Base-by-base conservation (phyloP, 2,113 vertebrate genomes). In the Megaptera novaeangliae region DNA sequence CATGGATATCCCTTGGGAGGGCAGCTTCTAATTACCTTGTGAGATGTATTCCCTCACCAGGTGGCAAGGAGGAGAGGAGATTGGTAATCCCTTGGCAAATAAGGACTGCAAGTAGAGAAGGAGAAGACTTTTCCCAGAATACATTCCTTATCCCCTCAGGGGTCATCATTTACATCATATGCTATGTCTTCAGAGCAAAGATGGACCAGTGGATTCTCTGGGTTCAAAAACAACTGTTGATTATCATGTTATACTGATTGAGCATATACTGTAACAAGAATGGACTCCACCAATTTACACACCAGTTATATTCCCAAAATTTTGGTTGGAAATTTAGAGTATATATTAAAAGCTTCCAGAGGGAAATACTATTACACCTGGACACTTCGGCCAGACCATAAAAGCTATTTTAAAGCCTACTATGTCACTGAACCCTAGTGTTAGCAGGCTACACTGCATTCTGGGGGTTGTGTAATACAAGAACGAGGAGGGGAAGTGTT, bases 131-230 rank as follows among this genome's bases (percentile, higher is more conserved):
- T 74, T 91, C 91, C 95, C 97, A 95, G 69, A 75, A 41, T 34
- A 15, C 31, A 0, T 46, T 83, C n/a, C 27, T 91, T 75, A 49
- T 20, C 93, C 59, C 96, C 66, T 84, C 57, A 25, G 92, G 84
- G 49, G 64, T 86, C 87, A 46, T 44, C n/a, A 7, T 94, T 98
- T 95, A 55, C 95, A 72, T 97, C 97, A 94, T 66, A 77, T 12
- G 13, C 89, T 77, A 75, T 82, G 17, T 95, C 96, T 94, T 95
- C 46, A 68, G 89, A 94, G 96, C 39, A 91, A 68, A 94, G 64
- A 63, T 39, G 27, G 88, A 96, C 92, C 95, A 81, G 64, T 10
- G 81, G 83, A 27, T 94, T 92, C 41, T 84, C 93, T 39, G 2
- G 57, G 14, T 77, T 77, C 39, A 61, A 63, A 97, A 97, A 97